phyloP scores from a whole-genome alignment of 2,797 vertebrate species.

The Siniperca obscura region DNA sequence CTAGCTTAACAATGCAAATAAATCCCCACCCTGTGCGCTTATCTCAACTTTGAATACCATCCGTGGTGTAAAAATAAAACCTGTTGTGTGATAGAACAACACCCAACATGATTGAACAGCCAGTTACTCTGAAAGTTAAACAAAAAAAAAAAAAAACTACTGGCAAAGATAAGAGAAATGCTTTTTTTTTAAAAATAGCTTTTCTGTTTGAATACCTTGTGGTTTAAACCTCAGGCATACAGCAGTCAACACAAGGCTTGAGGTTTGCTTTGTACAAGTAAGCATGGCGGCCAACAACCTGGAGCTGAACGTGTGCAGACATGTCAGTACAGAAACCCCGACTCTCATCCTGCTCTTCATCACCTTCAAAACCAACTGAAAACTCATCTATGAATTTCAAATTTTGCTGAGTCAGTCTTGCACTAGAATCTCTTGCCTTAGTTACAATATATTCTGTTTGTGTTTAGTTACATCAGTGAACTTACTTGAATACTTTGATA shows the following conservation, averaged over 20 bases:
- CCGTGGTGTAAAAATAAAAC: conserved; percentile 3
- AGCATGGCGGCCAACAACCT: background rate
- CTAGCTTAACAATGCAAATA: conserved; percentile 17
- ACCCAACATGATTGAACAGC: background rate
- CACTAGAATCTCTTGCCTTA: background rate
- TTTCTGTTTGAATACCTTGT: background rate
- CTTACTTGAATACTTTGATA: background rate
- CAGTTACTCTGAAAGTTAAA: background rate
- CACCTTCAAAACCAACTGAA: background rate
- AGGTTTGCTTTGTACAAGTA: background rate
- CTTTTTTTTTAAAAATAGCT: background rate
- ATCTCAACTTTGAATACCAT: conserved; percentile 12
- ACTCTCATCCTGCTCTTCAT: background rate
- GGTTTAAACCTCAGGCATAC: no score
- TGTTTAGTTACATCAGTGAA: background rate
- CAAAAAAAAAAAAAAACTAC: background rate
- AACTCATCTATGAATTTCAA: background rate
- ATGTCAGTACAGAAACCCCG: background rate
- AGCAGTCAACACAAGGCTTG: no score
- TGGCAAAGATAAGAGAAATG: background rate
- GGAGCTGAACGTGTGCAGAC: conserved; percentile 12
- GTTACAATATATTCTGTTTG: background rate
- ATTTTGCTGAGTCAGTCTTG: background rate
- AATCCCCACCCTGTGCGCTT: background rate
- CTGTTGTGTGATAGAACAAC: background rate